These are phyloP conservation scores for Sebastes dallii DNA, from an alignment of 2,797 vertebrate genomes.

Conservation along the genomic window DNA sequence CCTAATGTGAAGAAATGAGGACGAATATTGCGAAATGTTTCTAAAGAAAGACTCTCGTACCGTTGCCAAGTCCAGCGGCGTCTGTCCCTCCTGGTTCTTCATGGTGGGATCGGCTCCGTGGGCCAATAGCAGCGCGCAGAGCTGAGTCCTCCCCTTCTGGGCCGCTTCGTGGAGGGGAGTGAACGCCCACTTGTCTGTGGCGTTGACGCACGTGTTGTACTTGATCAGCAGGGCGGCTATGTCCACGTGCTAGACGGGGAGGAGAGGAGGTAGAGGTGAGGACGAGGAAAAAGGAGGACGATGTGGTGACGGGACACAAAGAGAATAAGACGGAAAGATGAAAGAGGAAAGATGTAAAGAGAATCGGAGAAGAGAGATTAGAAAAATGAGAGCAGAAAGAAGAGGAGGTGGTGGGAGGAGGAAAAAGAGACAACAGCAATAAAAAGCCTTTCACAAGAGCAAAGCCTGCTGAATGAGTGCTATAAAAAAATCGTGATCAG, in stretches of 20 bases:
- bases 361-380: neutral
- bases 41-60: conserved; percentile 48
- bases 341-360: neutral
- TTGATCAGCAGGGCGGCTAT: conserved; percentile 87
- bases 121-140: conserved; percentile 81
- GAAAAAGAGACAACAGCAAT: neutral
- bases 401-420: neutral
- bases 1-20: neutral
- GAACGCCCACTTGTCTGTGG: conserved; percentile 85
- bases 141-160: conserved; percentile 81
- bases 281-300: neutral
- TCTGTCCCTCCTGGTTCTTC: conserved; percentile 89
- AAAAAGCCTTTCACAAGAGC: conserved; percentile 18
- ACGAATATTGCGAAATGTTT: neutral
- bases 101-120: conserved; percentile 87
- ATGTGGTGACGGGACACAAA: neutral
- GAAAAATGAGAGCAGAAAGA: neutral
- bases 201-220: conserved; percentile 85
- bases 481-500: conserved; percentile 12
- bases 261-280: neutral
- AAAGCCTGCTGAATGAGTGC: conserved; percentile 10
- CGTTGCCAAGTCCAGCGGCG: conserved; percentile 84
- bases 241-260: conserved; percentile 81
- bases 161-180: conserved; percentile 83
- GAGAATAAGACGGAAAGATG: neutral